These are phyloP conservation scores for Oreochromis spilurus DNA, from an alignment of 2,113 vertebrate genomes.

Conservation along the genomic window DNA sequence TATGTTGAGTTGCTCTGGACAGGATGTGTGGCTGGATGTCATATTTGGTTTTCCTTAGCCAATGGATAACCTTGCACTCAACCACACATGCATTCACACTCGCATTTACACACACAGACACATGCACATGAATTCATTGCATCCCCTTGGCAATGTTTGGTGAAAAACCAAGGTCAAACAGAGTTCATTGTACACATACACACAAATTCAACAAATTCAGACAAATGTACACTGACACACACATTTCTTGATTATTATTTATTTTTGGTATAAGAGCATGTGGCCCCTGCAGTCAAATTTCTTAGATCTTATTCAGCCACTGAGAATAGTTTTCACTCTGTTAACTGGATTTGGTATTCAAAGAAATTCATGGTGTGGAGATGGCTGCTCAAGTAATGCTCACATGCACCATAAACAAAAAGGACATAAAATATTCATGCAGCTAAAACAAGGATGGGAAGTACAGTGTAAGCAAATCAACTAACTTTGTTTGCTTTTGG, in stretches of 20 bases:
- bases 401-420: slow-evolving; percentile 60
- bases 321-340: slow-evolving; percentile 31
- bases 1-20: slow-evolving; percentile 13
- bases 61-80: slow-evolving; percentile 54
- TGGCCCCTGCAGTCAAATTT: slow-evolving; percentile 45
- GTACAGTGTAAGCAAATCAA: slow-evolving; percentile 59
- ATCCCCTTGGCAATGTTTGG: slow-evolving; percentile 56
- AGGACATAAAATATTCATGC: slow-evolving; percentile 60
- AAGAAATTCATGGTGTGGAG: slow-evolving; percentile 41
- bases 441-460: slow-evolving; percentile 51
- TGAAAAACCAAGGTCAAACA: slow-evolving; percentile 59
- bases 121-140: slow-evolving; percentile 43
- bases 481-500: slow-evolving; percentile 52
- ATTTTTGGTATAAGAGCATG: slow-evolving; percentile 17
- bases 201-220: not conserved
- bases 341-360: slow-evolving; percentile 48
- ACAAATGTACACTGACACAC: slow-evolving; percentile 20
- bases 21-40: slow-evolving; percentile 34
- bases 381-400: slow-evolving; percentile 49
- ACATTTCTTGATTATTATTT: slow-evolving; percentile 32
- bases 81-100: slow-evolving; percentile 35
- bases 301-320: slow-evolving; percentile 39
- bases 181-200: slow-evolving; percentile 45
- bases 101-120: slow-evolving; percentile 17
- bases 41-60: slow-evolving; percentile 58